Evolutionary conservation across 2,113 vertebrate genomes (phyloP).

Genomic region (Mola mola): DNA sequence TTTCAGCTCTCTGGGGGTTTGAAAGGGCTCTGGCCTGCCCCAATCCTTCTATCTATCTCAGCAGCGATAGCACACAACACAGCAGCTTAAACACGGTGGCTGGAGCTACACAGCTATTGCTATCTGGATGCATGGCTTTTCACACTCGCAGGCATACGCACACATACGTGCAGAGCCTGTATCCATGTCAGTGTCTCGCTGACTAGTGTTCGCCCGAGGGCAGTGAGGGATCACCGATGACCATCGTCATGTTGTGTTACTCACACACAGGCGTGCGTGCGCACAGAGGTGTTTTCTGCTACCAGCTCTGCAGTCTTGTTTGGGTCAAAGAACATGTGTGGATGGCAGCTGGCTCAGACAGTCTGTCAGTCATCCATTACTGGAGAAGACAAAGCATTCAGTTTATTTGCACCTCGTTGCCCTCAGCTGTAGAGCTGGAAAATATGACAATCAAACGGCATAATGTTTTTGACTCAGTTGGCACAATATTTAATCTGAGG

Average conservation of each 20-base stretch:
- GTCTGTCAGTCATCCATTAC: slow-evolving; percentile 68
- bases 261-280: slow-evolving; percentile 33
- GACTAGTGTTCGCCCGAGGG: slow-evolving; percentile 59
- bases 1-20: slow-evolving; percentile 67
- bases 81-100: slow-evolving; percentile 61
- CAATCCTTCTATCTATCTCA: slow-evolving; percentile 66
- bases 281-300: slow-evolving; percentile 37
- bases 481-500: not conserved
- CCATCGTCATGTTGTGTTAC: slow-evolving; percentile 62
- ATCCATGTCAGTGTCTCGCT: slow-evolving; percentile 58
- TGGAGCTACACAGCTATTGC: slow-evolving; percentile 51
- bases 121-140: slow-evolving; percentile 48
- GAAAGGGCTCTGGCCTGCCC: slow-evolving; percentile 47
- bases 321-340: slow-evolving; percentile 64
- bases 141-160: slow-evolving; percentile 33
- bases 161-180: slow-evolving; percentile 41
- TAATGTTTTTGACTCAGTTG: slow-evolving; percentile 1
- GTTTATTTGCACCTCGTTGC: slow-evolving; percentile 55
- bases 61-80: slow-evolving; percentile 36
- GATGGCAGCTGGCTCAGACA: slow-evolving; percentile 61
- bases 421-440: slow-evolving; percentile 15
- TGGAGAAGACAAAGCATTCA: slow-evolving; percentile 49
- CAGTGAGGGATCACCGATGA: slow-evolving; percentile 61
- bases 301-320: slow-evolving; percentile 48
- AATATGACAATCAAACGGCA: not conserved